A percentile compares a stretch with the other conserved stretches of the same genome.
These are phyloP conservation scores for Martes martes DNA, from an alignment of 2,113 vertebrate genomes.

Conservation along the genomic window DNA sequence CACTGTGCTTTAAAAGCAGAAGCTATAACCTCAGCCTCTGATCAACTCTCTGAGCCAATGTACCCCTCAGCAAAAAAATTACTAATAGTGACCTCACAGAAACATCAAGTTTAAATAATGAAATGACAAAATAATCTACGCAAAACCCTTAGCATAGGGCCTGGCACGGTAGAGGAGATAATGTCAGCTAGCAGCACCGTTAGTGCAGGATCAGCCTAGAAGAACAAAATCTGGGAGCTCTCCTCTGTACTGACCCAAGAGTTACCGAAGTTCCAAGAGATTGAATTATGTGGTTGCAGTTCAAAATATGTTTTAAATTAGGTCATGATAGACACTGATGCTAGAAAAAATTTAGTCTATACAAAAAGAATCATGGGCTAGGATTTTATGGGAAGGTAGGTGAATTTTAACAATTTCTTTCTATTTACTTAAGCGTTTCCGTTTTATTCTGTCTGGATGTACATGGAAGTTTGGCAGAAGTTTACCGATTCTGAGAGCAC, in stretches of 20 bases:
- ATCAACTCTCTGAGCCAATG: not conserved
- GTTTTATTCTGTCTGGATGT: slow-evolving; percentile 42
- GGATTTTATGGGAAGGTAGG: not conserved
- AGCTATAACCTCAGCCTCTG: not conserved
- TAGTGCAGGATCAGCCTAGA: fast-evolving
- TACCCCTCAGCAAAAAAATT: not conserved
- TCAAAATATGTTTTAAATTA: slow-evolving; percentile 1
- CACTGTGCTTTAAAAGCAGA: not conserved
- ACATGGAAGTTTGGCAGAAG: slow-evolving; percentile 48
- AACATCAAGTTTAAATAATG: not conserved
- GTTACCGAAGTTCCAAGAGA: not conserved
- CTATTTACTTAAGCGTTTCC: not conserved
- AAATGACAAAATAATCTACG: not conserved
- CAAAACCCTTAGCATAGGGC: not conserved
- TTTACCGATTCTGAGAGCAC: slow-evolving; percentile 63
- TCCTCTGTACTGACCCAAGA: not conserved
- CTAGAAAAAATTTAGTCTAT: not conserved
- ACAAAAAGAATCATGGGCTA: not conserved
- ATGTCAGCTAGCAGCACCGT: not conserved
- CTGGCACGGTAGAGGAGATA: no score
- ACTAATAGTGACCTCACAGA: not conserved
- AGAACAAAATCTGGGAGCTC: not conserved
- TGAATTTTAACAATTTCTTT: slow-evolving; percentile 28
- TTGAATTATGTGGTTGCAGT: not conserved
- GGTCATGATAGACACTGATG: not conserved